phyloP scores from a whole-genome alignment of 2,797 vertebrate species.

The Spea hammondii region DNA sequence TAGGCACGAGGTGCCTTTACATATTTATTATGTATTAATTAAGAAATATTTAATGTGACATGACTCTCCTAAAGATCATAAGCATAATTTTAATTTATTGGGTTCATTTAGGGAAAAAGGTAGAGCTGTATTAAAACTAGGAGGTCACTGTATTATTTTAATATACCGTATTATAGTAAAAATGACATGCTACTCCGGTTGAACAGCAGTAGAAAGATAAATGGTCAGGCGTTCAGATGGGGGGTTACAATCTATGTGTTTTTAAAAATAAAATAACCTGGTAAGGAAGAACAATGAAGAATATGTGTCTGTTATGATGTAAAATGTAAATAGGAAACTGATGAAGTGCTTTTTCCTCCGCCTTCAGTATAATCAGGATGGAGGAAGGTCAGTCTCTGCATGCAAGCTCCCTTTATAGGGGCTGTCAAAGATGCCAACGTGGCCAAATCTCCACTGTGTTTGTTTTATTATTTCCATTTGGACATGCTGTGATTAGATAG shows the following conservation, averaged over 20 bases:
- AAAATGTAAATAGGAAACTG: not conserved
- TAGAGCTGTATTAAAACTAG: too few relatives aligned
- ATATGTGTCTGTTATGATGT: not conserved
- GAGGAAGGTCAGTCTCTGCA: not conserved
- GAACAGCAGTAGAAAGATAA: not conserved
- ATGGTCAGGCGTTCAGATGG: not conserved
- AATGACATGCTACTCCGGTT: not conserved
- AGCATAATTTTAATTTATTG: too few relatives aligned
- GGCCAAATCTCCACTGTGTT: too few relatives aligned
- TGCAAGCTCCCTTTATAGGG: not conserved
- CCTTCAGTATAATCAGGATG: not conserved
- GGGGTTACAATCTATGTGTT: not conserved
- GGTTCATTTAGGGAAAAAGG: too few relatives aligned
- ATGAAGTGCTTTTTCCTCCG: conserved; percentile 1
- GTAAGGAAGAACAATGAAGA: not conserved
- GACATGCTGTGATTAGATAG: too few relatives aligned
- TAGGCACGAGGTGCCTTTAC: not conserved
- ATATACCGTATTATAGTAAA: not conserved
- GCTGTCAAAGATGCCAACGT: not conserved
- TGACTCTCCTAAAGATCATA: too few relatives aligned
- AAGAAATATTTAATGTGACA: too few relatives aligned
- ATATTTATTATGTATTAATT: not conserved
- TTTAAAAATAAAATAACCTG: not conserved
- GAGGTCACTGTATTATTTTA: too few relatives aligned
- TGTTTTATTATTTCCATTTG: too few relatives aligned